These are phyloP conservation scores for Autographa pulchrina DNA, from an alignment of 2,888 invertebrate genomes.

Conservation along the genomic window DNA sequence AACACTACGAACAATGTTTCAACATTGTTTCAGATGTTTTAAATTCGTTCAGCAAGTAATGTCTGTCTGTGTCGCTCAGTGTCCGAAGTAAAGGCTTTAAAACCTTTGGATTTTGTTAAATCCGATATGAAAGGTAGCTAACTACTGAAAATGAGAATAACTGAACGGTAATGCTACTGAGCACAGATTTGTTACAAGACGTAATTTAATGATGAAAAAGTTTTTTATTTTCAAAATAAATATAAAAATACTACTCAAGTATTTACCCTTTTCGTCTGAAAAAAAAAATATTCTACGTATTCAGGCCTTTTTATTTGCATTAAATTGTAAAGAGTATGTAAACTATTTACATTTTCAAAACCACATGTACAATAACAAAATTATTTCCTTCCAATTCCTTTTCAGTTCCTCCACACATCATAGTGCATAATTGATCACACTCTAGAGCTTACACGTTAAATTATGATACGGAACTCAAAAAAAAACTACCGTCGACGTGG, in stretches of 20 bases:
- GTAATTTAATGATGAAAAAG: too few species aligned
- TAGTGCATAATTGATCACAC: not conserved
- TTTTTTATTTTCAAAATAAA: too few species aligned
- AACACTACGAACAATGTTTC: not conserved
- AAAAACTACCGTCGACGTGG: conserved; percentile 63
- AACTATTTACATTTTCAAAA: too few species aligned
- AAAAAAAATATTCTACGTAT: too few species aligned
- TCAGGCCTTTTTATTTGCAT: not conserved
- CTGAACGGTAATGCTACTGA: conserved; percentile 9
- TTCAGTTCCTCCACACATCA: not conserved
- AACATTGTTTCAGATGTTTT: not conserved
- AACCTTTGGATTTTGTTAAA: conserved; percentile 35
- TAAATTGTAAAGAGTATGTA: too few species aligned
- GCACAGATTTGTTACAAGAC: not conserved
- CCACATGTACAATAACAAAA: too few species aligned
- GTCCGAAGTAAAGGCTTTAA: not conserved
- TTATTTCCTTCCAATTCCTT: too few species aligned
- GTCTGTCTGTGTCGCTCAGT: not conserved
- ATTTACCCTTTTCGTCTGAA: too few species aligned
- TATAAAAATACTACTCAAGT: too few species aligned
- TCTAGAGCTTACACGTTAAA: not conserved
- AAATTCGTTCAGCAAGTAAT: not conserved
- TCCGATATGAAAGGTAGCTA: conserved; percentile 48
- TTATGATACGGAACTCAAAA: conserved; percentile 40
- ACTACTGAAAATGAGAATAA: conserved; percentile 30